Base-by-base conservation (phyloP, 2,113 vertebrate genomes). In the Willisornis vidua region DNA sequence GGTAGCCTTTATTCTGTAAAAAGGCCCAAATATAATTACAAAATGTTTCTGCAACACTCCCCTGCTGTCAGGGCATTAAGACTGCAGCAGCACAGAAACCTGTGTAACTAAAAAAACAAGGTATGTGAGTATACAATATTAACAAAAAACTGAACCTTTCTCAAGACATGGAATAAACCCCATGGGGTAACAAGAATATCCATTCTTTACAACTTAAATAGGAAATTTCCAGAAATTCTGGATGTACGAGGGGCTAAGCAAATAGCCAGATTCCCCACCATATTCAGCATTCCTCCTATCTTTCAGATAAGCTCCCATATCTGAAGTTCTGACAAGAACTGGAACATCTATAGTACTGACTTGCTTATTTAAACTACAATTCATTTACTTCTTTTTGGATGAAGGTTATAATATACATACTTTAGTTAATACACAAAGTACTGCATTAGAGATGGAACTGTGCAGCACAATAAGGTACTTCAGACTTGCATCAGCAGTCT, bases 111-210 rank as follows among this genome's bases (percentile, higher is more conserved):
- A 22, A 71, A 24, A 24, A 52, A 3, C 20, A 41, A 61, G 6
- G 1, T n/a, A 33, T 18, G 4, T 16, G 5, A 5, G 0, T 14
- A 28, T 7, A 19, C 0, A 0, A 39, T 23, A 1, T 20, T 45
- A 71, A 59, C 9, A 72, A 52, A 75, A 90, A 87, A 33, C 2
- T 0, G 2, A 67, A 72, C 7, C 16, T 77, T 84, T 70, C 23
- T 12, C 31, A 71, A 28, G 3, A 49, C 48, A 4, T 43, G 7
- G 8, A 84, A 41, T 70, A 88, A 89, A 80, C 52, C 9, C 8
- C 29, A 61, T 3, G 3, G 1, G 29, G 13, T 90, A 62, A 61
- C 4, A 73, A 79, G 23, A 48, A 61, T 29, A 20, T 3, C 4
- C 65, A 22, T 41, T 84, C 24, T 7, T 73, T 66, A 87, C 10